These are phyloP conservation scores for Paracanthobrama guichenoti DNA, from an alignment of 2,113 vertebrate genomes.

Conservation along the genomic window DNA sequence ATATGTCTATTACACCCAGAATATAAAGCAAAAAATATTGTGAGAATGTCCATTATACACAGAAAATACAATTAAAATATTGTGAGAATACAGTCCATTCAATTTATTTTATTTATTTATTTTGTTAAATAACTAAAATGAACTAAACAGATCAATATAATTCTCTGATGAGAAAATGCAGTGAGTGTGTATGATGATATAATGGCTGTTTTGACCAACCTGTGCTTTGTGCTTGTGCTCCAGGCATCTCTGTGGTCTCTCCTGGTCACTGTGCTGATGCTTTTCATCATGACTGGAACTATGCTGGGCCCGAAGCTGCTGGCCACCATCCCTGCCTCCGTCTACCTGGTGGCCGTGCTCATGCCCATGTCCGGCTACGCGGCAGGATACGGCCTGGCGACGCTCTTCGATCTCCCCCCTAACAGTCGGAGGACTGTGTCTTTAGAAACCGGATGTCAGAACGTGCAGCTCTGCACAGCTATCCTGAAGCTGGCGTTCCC, in stretches of 20 bases:
- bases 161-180: background rate
- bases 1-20: background rate
- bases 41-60: background rate
- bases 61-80: background rate
- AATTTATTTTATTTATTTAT: too few relatives aligned
- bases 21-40: background rate
- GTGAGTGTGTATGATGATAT: background rate
- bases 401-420: conserved; percentile 84
- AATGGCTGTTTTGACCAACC: background rate
- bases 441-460: conserved; percentile 95
- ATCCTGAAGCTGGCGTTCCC: conserved; percentile 96
- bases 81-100: background rate
- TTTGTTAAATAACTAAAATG: background rate
- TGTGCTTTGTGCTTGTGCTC: conserved; percentile 40
- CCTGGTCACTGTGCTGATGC: conserved; percentile 86
- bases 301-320: conserved; percentile 93
- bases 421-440: conserved; percentile 89
- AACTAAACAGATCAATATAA: background rate
- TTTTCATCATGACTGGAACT: conserved; percentile 93
- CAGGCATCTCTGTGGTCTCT: conserved; percentile 96
- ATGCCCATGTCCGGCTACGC: conserved; percentile 92
- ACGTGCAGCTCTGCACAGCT: conserved; percentile 96
- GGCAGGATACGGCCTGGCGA: conserved; percentile 88
- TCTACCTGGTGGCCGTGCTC: conserved; percentile 88
- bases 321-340: conserved; percentile 85